Conservation (phyloP, 2,113 vertebrate species). For the Cryptoleucopteryx plumbea region DNA sequence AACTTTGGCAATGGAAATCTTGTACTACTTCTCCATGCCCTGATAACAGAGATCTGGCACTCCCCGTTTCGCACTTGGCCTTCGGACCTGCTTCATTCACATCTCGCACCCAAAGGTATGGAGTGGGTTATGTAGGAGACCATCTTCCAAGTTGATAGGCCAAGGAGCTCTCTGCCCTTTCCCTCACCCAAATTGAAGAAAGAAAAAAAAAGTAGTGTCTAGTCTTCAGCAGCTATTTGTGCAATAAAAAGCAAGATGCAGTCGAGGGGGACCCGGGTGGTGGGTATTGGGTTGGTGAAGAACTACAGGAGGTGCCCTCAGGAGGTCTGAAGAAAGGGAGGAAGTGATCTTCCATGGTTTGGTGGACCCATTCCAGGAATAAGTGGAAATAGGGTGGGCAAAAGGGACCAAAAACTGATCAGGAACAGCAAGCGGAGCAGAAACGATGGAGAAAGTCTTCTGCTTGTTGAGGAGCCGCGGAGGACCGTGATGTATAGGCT, state of each 20-base stretch:
- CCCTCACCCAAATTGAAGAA: background rate
- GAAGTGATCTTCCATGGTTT: background rate
- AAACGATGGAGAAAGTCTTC: accelerated
- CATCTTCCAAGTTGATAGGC: background rate
- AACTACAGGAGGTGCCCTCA: background rate
- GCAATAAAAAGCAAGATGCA: background rate
- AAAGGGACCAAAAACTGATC: background rate
- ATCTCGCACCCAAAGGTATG: background rate
- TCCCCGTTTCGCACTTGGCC: accelerated
- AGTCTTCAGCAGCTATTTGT: background rate
- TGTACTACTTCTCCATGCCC: background rate
- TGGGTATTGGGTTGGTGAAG: background rate
- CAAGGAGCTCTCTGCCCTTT: background rate
- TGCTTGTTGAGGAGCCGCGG: accelerated
- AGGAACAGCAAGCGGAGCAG: background rate
- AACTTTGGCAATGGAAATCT: background rate
- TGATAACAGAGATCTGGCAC: background rate
- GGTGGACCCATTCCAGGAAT: background rate
- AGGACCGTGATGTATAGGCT: accelerated
- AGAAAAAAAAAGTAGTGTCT: too few relatives aligned
- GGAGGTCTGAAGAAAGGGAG: background rate
- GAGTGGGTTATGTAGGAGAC: background rate
- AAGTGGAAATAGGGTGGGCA: background rate
- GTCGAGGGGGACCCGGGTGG: background rate
- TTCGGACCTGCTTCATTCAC: background rate